A percentile compares a stretch with the other conserved stretches of the same genome.
Conservation (phyloP, 2,113 vertebrate genomes). For the Neolamprologus devosi region DNA sequence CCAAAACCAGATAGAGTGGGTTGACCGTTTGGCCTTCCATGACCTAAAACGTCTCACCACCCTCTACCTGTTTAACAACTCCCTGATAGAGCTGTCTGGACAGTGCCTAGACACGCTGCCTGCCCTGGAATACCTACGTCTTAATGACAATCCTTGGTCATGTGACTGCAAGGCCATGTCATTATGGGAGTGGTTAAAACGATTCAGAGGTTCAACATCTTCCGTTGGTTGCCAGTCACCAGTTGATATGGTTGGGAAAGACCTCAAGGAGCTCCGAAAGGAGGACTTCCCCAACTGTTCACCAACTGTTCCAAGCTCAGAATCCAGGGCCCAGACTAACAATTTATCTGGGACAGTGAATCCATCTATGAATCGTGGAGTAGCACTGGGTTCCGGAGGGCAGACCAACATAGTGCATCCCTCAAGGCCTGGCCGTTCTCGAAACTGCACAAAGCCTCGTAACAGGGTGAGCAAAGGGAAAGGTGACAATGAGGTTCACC, state of each 20-base stretch:
- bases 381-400: constrained; percentile 74
- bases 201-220: constrained; percentile 91
- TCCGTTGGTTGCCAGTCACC: constrained; percentile 81
- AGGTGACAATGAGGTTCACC: constrained; percentile 78
- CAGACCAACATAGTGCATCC: constrained; percentile 72
- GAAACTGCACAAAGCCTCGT: constrained; percentile 83
- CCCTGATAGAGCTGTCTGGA: constrained; percentile 84
- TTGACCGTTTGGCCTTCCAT: constrained; percentile 87
- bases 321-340: constrained; percentile 89
- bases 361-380: constrained; percentile 62
- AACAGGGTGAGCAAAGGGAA: constrained; percentile 72
- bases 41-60: constrained; percentile 91
- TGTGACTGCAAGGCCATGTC: constrained; percentile 90
- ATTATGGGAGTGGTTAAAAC: constrained; percentile 93
- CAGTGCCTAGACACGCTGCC: constrained; percentile 84
- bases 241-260: constrained; percentile 71
- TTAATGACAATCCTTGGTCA: constrained; percentile 95
- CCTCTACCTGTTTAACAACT: constrained; percentile 97
- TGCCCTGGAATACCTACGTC: constrained; percentile 90
- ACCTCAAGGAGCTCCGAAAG: constrained; percentile 83
- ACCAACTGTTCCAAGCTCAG: constrained; percentile 63
- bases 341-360: constrained; percentile 81
- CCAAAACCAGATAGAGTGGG: constrained; percentile 93
- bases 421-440: constrained; percentile 73
- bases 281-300: constrained; percentile 86